Base-by-base conservation (phyloP, 1,140 invertebrate species). In the Pogonomyrmex californicus region DNA sequence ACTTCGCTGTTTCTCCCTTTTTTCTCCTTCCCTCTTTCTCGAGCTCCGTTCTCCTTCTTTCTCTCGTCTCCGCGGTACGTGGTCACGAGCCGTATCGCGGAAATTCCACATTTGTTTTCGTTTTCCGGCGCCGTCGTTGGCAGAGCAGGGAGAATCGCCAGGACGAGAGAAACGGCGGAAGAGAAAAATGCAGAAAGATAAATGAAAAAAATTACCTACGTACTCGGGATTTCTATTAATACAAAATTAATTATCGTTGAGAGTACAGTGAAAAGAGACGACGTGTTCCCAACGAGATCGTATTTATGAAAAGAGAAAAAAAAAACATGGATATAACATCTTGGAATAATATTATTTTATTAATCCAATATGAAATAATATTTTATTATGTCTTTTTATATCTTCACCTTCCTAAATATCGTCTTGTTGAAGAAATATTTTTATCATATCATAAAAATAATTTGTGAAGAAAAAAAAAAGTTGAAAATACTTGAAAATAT, bases 81-180 rank as follows among this genome's bases (percentile, higher is more conserved):
- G 65, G 47, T 44, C 47, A 86, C 60, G 51, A 60, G 77, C 56
- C 68, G 87, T 87, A 66, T 87, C 88, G 87, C 87, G 92, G 86
- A 93, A 93, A 92, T 91, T 93, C 90, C 91, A 91, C 92, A 91
- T 93, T 93, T 93, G 91, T 93, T 93, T 92, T 91, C 89, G 85
- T 90, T 85, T 70, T 60, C 75, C 70, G n/a, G 58, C 47, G 10
- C 47, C 17, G 38, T 54, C 49, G 33, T 56, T 76, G 54, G 17
- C 58, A 36, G 56, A 41, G 10, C 86, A 87, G 77, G 60, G 79
- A 85, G 78, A 75, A 56, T 85, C 60, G 9, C 17, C 47, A 51
- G 65, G 66, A 76, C 33, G 75, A 58, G 58, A 56, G 68, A 62
- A 83, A 75, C 68, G 30, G 51, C 41, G 30, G 56, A 62, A 60